Percentiles rank a stretch among this genome's conserved stretches.
phyloP scores from a whole-genome alignment of 2,113 vertebrate genomes.

The Mastomys natalensis region DNA sequence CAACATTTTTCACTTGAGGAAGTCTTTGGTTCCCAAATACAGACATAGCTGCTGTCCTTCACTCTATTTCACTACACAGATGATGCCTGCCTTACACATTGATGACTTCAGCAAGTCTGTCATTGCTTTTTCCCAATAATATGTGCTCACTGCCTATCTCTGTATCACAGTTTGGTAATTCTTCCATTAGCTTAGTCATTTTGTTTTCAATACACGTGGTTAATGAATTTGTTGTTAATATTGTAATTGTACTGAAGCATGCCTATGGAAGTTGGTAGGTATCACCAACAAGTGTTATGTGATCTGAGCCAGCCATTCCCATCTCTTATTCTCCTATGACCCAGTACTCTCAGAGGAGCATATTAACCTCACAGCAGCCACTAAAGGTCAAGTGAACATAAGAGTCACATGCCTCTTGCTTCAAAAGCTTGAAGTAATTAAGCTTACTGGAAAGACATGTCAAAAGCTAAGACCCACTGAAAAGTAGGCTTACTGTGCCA shows the following conservation, averaged over 20 bases:
- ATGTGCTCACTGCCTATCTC: not conserved
- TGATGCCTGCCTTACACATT: not conserved
- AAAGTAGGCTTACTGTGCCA: not conserved
- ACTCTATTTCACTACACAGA: not conserved
- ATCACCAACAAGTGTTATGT: not conserved
- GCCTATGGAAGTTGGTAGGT: not conserved
- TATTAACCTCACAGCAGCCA: not conserved
- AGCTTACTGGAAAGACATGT: not conserved
- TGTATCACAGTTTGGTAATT: not conserved
- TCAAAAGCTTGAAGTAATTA: slow-evolving; percentile 21
- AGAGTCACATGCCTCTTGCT: not conserved
- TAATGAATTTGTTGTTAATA: not conserved
- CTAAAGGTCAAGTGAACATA: not conserved
- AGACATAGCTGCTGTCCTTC: no score
- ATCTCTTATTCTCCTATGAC: not conserved
- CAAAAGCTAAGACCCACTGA: not conserved
- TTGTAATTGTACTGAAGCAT: not conserved
- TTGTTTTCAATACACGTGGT: not conserved
- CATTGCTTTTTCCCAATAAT: not conserved
- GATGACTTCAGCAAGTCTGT: not conserved
- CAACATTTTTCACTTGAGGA: not conserved
- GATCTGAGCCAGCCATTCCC: not conserved
- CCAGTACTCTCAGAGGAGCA: not conserved
- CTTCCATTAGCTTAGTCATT: not conserved
- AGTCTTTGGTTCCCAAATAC: not conserved